phyloP scores from a whole-genome alignment of 2,113 vertebrate species.

The Plestiodon gilberti region DNA sequence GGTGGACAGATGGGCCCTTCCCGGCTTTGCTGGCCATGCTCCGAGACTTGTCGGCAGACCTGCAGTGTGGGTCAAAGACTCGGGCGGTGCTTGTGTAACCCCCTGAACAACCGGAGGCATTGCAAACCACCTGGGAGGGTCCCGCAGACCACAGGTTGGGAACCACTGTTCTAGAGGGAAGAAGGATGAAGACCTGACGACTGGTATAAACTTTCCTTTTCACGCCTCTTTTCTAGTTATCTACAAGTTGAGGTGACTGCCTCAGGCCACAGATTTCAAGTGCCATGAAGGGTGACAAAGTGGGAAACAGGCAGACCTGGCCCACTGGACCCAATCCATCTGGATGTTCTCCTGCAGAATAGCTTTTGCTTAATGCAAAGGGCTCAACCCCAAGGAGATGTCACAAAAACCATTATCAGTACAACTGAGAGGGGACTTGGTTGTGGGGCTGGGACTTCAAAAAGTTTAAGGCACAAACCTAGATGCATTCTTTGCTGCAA shows the following conservation, averaged over 20 bases:
- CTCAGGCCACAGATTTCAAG: background rate
- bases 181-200: background rate
- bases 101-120: too few relatives aligned
- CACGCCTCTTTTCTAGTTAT: background rate
- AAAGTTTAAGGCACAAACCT: conserved; percentile 31
- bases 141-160: too few relatives aligned
- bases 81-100: too few relatives aligned
- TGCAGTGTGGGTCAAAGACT: too few relatives aligned
- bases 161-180: background rate
- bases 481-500: conserved; percentile 60
- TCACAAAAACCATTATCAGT: background rate
- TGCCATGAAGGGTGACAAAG: background rate
- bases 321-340: background rate
- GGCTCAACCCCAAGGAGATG: background rate
- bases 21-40: too few relatives aligned
- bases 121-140: too few relatives aligned
- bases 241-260: background rate
- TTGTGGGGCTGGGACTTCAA: background rate
- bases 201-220: background rate
- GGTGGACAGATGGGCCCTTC: too few relatives aligned
- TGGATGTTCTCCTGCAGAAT: background rate
- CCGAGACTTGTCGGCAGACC: too few relatives aligned
- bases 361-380: background rate
- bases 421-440: background rate
- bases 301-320: background rate